Evolutionary conservation across 2,888 invertebrate genomes (phyloP), one percentile per base, ranked within the genome.

Genomic region (Mactromeris polynyma): DNA sequence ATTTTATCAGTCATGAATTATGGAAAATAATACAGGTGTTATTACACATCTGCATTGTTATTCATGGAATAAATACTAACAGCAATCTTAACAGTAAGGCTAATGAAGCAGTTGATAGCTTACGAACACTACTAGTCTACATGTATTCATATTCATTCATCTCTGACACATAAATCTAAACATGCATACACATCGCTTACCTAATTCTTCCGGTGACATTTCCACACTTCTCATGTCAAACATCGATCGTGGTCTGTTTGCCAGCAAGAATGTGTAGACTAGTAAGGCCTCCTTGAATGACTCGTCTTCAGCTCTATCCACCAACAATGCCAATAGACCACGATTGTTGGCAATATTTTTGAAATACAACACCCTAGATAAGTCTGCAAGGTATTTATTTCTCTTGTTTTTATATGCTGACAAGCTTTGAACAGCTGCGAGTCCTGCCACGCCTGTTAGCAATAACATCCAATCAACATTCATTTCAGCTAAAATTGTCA

Each of bases 251-350:
- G 96, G 93, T 81, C 95, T 89, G 82, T 94, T 94, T 19, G 95
- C 93, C 79, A 96, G 93, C 3, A 96, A 93, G 86, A 96, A 96
- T 36, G 95, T 94, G 90, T 96, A 96, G 26, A 94, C 93, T 51
- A 96, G 90, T 87, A 96, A 86, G 0, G 95, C 95, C 85, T 96
- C 96, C 89, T 96, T 96, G 81, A 96, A 96, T 58, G 94, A 94
- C 90, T 96, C 96, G 87, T 96, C 96, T 85, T 96, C 95, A 0
- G 96, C 96, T 69, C 96, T 90, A 87, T 96, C 96, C 19, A 96
- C 96, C 54, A 96, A 90, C 87, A 96, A 86, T 0, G 96, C 94
- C 85, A 96, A 91, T 83, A 96, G 92, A 6, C 96, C 96, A 36
- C 95, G 94, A 92, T 96, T 96, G 89, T 96, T 96, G 42, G 96